Evolutionary conservation across 2,113 vertebrate genomes (phyloP), one percentile per base, ranked within the genome.

Genomic region (Neolamprologus ventralis): DNA sequence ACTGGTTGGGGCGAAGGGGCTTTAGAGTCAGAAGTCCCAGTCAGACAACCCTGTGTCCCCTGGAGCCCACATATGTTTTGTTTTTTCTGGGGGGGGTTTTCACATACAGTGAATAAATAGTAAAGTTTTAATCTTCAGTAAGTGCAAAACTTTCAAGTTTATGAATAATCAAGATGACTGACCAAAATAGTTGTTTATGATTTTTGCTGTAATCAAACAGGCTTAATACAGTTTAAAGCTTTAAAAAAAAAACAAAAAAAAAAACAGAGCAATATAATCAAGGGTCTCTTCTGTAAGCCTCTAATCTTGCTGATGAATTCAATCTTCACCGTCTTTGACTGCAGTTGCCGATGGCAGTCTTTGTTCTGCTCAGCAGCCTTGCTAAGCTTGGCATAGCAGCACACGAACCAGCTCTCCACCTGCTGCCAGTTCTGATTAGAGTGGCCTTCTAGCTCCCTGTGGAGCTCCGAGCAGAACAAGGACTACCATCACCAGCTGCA

Each of bases 231-330:
- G 21, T 42, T 45, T 49, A 49, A 28, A 11, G 42, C 26, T 45
- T 75, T 5, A 4, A 11, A 60, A 60, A 31, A 37, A 13, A 7
- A 54, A 3, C 0, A 28, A 26, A 9, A 31, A 0, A 0, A 17
- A 28, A 7, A 47, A 28, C 23, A 28, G 4, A 28, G 23, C 23
- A 75, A 28, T 75, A 19, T 75, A 75, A 49, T 75, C 23, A 75
- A 28, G 23, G 16, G 42, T 75, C 71, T 75, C 14, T 47, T 28
- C 42, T 75, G 42, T 49, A 47, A 75, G 71, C 42, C 9, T 75
- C 42, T 49, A 28, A 49, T 47, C 71, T 47, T 75, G 71, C 42
- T 47, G 23, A 49, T 75, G 9, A 75, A 75, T 28, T 75, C 71
- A 28, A 5, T 75, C 23, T 75, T 17, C 42, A 75, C 9, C 3